phyloP scores from a whole-genome alignment of 1,140 invertebrate species.

The Lethrus apterus region DNA sequence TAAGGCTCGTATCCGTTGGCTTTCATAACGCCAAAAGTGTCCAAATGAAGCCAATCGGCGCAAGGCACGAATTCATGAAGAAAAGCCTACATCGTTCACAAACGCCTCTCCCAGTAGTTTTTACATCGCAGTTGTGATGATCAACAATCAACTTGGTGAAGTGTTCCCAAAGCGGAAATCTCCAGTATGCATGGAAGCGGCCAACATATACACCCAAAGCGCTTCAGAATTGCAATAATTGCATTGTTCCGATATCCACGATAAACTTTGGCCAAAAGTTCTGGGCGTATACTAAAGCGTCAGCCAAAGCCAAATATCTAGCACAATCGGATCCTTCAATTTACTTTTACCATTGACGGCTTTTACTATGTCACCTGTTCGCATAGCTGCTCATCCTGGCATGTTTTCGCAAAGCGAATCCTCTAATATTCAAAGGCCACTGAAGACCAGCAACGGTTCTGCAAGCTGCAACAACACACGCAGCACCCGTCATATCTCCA shows the following conservation, averaged over 20 bases:
- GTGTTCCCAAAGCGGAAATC: slow-evolving; percentile 56
- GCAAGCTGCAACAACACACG: slow-evolving; percentile 49
- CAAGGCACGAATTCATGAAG: slow-evolving; percentile 60
- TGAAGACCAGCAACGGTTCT: slow-evolving; percentile 46
- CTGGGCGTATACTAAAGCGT: slow-evolving; percentile 55
- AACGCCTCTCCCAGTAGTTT: slow-evolving; percentile 49
- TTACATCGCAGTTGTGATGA: slow-evolving; percentile 46
- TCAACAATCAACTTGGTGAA: slow-evolving; percentile 41
- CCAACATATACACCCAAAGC: slow-evolving; percentile 45
- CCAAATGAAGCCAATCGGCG: slow-evolving; percentile 60
- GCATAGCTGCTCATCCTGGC: slow-evolving; percentile 51
- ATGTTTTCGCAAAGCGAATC: slow-evolving; percentile 56
- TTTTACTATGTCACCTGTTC: slow-evolving; percentile 57
- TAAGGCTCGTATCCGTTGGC: slow-evolving; percentile 50
- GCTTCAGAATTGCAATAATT: slow-evolving; percentile 50
- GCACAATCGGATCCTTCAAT: slow-evolving; percentile 58
- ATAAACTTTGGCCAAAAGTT: slow-evolving; percentile 51
- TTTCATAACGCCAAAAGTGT: slow-evolving; percentile 59
- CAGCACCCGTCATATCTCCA: slow-evolving; percentile 63
- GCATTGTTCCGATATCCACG: slow-evolving; percentile 57
- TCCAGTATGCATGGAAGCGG: slow-evolving; percentile 52
- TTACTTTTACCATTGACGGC: slow-evolving; percentile 60
- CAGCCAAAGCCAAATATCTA: slow-evolving; percentile 55
- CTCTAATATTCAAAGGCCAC: slow-evolving; percentile 51
- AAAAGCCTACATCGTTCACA: slow-evolving; percentile 62